phyloP scores from a whole-genome alignment of 2,113 vertebrate genomes.

The Perognathus longimembris region DNA sequence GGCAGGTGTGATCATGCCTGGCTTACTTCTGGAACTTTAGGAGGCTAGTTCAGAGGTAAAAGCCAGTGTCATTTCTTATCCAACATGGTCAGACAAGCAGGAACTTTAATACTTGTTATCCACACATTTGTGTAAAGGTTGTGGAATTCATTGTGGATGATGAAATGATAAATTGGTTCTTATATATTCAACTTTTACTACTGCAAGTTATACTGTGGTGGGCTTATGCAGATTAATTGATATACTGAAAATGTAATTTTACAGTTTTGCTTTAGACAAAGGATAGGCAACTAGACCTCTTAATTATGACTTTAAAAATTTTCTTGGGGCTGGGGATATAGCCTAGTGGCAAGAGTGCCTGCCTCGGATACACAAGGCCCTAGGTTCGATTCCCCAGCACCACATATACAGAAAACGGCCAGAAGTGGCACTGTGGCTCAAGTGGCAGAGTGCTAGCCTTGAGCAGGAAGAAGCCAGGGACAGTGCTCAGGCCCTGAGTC shows the following conservation, averaged over 20 bases:
- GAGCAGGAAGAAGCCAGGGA: no score
- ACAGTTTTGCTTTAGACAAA: conserved; percentile 73
- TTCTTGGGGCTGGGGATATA: no score
- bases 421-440: no score
- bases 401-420: no score
- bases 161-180: conserved; percentile 57
- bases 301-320: conserved; percentile 57
- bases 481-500: no score
- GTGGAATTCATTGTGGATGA: conserved; percentile 49
- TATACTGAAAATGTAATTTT: conserved; percentile 72
- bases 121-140: conserved; percentile 30
- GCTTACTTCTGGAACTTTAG: background rate
- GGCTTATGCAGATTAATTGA: conserved; percentile 69
- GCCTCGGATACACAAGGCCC: no score
- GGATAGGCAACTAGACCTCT: conserved; percentile 55
- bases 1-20: background rate
- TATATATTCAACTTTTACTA: conserved; percentile 62
- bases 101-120: conserved; percentile 24
- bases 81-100: background rate
- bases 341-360: no score
- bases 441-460: no score
- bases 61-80: conserved; percentile 2
- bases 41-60: background rate
- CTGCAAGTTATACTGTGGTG: conserved; percentile 68
- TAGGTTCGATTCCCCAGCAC: no score